Base-by-base conservation (phyloP, 2,797 vertebrate genomes). In the Lithobates pipiens region DNA sequence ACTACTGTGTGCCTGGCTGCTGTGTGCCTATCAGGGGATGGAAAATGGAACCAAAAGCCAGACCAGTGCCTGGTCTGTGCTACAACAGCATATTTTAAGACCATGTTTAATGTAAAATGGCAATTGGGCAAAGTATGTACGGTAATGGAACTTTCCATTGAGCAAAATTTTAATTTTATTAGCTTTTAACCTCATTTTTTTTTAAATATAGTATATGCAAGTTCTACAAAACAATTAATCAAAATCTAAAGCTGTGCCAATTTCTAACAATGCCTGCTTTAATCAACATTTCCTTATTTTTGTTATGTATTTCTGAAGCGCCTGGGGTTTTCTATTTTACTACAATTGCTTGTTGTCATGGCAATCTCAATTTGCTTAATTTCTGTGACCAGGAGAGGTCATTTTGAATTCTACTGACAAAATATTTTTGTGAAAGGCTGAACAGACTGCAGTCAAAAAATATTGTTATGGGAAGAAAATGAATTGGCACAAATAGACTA, bases 291-390 rank as follows among this genome's bases (percentile, higher is more conserved):
- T 68, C n/a, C 36, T 78, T 42, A 32, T 67, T 23, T 68, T 25
- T 36, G 61, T 63, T 39, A 77, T 77, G 57, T 39, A 34, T 63
- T 77, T 36, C 54, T 27, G 29, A 13, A n/a, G 50, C 50, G 15
- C 15, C 57, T 63, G 42, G 6, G 21, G 18, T 23, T 76, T 73
- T 65, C 50, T 27, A n/a, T 39, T 75, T 82, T 74, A 73, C 71
- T 75, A 65, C 39, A 39, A 75, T 75, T 44, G 18, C 39, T 65
- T 57, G 80, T 82, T 82, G 61, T 42, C 82, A 83, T 76, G 74
- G 65, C 65, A 83, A 83, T 69, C 23, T 76, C 67, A 69, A 34
- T 39, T 81, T 72, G 7, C 82, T 39, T 84, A 77, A 84, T 77
- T 57, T 77, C 63, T 77, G 82, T 69, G 75, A 71, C 74, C 77